These are phyloP conservation scores for Proisotoma minuta DNA, from an alignment of 2,888 invertebrate species.

Conservation along the genomic window DNA sequence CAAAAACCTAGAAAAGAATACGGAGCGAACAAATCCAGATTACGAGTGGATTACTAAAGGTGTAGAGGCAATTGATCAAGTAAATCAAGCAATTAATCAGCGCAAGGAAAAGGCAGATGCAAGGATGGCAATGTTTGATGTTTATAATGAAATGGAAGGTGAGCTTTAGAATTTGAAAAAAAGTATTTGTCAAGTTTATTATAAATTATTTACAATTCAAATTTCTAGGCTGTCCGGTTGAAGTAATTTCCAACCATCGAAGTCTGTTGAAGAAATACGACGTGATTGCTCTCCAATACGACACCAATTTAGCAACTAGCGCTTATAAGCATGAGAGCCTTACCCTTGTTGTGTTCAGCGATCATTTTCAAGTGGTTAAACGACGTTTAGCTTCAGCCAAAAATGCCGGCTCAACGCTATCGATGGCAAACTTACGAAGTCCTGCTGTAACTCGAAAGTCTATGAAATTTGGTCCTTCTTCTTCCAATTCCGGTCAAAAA, in stretches of 20 bases:
- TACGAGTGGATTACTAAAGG: slow-evolving; percentile 44
- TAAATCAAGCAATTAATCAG: slow-evolving; percentile 95
- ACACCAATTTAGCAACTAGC: slow-evolving; percentile 32
- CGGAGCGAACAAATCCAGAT: slow-evolving; percentile 82
- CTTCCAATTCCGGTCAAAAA: slow-evolving; percentile 54
- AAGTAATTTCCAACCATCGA: slow-evolving; percentile 43
- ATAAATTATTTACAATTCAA: slow-evolving; percentile 54
- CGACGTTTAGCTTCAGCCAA: slow-evolving; percentile 18
- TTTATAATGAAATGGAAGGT: slow-evolving; percentile 93
- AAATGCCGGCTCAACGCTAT: slow-evolving; percentile 11
- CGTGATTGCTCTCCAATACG: slow-evolving; percentile 30
- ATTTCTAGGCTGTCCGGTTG: slow-evolving; percentile 25
- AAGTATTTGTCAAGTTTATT: neutral
- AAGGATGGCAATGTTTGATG: slow-evolving; percentile 92
- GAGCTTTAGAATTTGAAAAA: slow-evolving; percentile 70
- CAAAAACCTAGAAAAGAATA: slow-evolving; percentile 92
- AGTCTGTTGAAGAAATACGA: slow-evolving; percentile 40
- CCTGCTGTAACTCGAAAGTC: slow-evolving; percentile 44
- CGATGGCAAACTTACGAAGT: slow-evolving; percentile 44
- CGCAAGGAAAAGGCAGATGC: slow-evolving; percentile 95
- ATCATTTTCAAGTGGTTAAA: slow-evolving; percentile 44
- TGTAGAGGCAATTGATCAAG: slow-evolving; percentile 51
- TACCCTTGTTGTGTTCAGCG: slow-evolving; percentile 41
- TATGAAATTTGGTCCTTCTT: slow-evolving; percentile 30
- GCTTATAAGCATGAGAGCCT: slow-evolving; percentile 38